Conservation (phyloP, 2,797 vertebrate genomes). For the Saxicola maurus region DNA sequence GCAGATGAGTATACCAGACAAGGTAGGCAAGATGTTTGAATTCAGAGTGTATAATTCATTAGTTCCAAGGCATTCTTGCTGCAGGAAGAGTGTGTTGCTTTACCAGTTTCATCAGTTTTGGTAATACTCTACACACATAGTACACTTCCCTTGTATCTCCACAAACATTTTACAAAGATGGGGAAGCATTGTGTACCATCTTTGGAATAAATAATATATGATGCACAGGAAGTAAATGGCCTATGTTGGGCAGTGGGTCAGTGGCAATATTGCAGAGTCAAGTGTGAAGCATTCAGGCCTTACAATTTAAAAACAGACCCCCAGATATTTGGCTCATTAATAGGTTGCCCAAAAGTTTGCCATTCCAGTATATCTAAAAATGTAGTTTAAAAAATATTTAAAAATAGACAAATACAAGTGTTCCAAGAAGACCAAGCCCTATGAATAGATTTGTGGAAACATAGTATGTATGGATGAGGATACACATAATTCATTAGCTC, state of each 20-base stretch:
- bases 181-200: neutral
- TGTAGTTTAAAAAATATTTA: neutral
- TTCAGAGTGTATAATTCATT: neutral
- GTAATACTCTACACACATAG: neutral
- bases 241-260: neutral
- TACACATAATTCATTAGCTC: neutral
- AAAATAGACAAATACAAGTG: neutral
- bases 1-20: conserved; percentile 86
- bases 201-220: neutral
- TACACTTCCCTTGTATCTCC: neutral
- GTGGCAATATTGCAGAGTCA: neutral
- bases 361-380: neutral
- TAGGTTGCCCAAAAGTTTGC: neutral
- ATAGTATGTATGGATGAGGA: fast-evolving
- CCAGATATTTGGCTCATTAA: neutral
- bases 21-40: conserved; percentile 76
- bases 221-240: neutral
- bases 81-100: neutral
- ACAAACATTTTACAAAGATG: neutral
- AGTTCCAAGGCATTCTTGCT: neutral
- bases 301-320: neutral
- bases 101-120: neutral
- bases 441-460: neutral
- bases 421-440: neutral
- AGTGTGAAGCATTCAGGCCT: conserved; percentile 13